phyloP scores from a whole-genome alignment of 2,888 invertebrate genomes.

The Eutolmus rufibarbis region DNA sequence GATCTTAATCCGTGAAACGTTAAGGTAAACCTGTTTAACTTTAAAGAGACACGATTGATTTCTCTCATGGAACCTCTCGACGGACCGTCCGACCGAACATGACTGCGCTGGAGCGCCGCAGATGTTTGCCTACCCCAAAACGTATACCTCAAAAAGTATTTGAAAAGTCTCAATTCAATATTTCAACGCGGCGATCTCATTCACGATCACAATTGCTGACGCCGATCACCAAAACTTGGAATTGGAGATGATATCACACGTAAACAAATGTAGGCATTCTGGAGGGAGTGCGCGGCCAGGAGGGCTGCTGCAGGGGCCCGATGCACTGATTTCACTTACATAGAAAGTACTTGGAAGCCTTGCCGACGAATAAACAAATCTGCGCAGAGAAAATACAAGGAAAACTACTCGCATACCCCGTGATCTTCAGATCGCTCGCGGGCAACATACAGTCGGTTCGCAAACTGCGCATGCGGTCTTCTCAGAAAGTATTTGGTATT shows the following conservation, averaged over 20 bases:
- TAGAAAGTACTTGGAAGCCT: not conserved
- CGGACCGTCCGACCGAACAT: not conserved
- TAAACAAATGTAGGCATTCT: not conserved
- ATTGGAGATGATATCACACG: not conserved
- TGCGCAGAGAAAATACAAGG: not conserved
- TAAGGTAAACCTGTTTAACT: not conserved
- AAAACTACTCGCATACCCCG: not conserved
- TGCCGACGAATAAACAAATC: not conserved
- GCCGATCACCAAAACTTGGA: not conserved
- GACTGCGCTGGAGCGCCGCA: not conserved
- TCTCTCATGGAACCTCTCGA: not conserved
- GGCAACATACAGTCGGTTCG: not conserved
- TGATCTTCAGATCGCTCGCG: not conserved
- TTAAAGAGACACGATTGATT: not conserved
- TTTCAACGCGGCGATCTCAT: not conserved
- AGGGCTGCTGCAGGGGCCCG: not conserved
- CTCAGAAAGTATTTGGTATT: not conserved
- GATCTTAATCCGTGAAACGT: not conserved
- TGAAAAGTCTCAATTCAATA: not conserved
- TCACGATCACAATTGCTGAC: not conserved
- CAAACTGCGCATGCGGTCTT: not conserved
- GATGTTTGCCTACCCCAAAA: not conserved
- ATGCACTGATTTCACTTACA: not conserved
- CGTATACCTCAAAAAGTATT: not conserved
- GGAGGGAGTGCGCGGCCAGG: not conserved